Conservation (phyloP, 2,888 invertebrate species). For the Dasysyrphus tricinctus region DNA sequence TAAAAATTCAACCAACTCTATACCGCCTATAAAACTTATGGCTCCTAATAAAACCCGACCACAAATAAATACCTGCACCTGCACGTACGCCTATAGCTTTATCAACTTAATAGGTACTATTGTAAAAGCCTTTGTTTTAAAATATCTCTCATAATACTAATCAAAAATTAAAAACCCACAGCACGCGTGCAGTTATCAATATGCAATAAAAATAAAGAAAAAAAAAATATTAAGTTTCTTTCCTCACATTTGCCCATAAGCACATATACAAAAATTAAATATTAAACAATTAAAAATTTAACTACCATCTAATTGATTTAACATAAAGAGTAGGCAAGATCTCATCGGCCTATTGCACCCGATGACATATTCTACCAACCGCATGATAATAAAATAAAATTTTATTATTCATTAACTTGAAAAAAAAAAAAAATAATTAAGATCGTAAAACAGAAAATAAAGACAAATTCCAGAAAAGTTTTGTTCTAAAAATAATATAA, state of each 20-base stretch:
- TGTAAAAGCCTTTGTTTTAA: slow-evolving; percentile 11
- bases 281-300: slow-evolving; percentile 68
- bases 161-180: slow-evolving; percentile 37
- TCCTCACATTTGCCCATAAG: slow-evolving; percentile 3
- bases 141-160: not conserved
- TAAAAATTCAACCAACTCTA: not conserved
- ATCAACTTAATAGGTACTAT: not conserved
- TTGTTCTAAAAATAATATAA: slow-evolving; percentile 10
- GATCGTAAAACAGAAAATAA: slow-evolving; percentile 55
- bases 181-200: slow-evolving; percentile 41
- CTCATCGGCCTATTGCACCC: slow-evolving; percentile 20
- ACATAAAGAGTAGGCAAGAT: slow-evolving; percentile 33
- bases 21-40: slow-evolving; percentile 27
- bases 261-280: slow-evolving; percentile 67
- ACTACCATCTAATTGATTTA: slow-evolving; percentile 72
- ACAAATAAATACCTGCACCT: slow-evolving; percentile 17
- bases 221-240: slow-evolving; percentile 37
- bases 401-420: slow-evolving; percentile 53
- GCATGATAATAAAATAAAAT: slow-evolving; percentile 47
- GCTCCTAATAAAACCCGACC: slow-evolving; percentile 38
- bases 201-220: slow-evolving; percentile 40
- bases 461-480: slow-evolving; percentile 17
- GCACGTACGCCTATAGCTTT: not conserved
- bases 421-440: slow-evolving; percentile 55
- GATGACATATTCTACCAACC: slow-evolving; percentile 31